Evolutionary conservation across 2,888 invertebrate species (phyloP), one percentile per base, ranked within the genome.

Genomic region (Agonopterix alstromeriana): DNA sequence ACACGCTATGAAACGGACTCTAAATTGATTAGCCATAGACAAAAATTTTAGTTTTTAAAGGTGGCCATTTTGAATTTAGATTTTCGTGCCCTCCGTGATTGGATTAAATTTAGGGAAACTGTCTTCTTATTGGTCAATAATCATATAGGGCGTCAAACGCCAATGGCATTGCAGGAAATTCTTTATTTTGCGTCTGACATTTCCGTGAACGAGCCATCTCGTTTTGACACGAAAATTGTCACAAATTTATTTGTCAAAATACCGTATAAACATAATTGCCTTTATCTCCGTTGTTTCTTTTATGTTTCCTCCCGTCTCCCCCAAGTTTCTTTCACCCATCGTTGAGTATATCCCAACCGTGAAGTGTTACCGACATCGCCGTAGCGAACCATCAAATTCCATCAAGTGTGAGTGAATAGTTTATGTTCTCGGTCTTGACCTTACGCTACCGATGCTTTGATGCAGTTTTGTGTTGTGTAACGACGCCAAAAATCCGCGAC

Each of bases 171-270:
- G 42, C 17, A 10, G 10, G 1, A 10, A 42, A 10, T 42, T 42
- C 4, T 42, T 11, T 27, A 27, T 27, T 11, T 42, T 42, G n/a
- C n/a, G 8, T 12, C 3, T 42, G 42, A 42, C 42, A 42, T 10
- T n/a, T 10, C 10, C 8, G 11, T 10, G 35, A 46, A 42, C 42
- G 14, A 48, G 46, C 50, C 48, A 51, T 46, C 50, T 51, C 48
- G 50, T 47, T 50, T 47, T 51, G 48, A 51, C 51, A 51, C 46
- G 48, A 42, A 48, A 51, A 58, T 69, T 77, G 77, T 79, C 77
- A 82, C 73, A 79, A 82, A 82, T 67, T 68, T 65, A 52, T 77
- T 85, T 83, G 82, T 82, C 86, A 86, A 84, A 86, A 84, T 82
- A 86, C 79, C 77, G 76, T 82, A 69, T 11, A 79, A 75, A 82